phyloP scores from a whole-genome alignment of 2,888 invertebrate genomes.

The Seira musarum region DNA sequence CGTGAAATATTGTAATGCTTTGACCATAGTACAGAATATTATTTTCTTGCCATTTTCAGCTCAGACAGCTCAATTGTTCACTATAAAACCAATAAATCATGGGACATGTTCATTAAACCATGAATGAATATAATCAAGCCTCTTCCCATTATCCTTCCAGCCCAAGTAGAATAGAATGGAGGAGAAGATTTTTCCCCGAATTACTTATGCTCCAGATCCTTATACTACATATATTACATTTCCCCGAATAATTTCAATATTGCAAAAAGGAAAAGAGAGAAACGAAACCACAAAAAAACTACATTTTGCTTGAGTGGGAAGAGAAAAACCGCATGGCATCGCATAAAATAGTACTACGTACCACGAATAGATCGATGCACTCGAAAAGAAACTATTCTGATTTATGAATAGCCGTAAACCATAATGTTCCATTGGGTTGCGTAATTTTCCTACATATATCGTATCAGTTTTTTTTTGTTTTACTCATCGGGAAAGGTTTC shows the following conservation, averaged over 20 bases:
- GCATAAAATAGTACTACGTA: neutral
- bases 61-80: constrained; percentile 7
- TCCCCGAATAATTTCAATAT: constrained; percentile 15
- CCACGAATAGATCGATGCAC: constrained; percentile 3
- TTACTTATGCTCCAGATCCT: neutral
- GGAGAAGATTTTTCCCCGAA: neutral
- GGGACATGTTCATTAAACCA: constrained; percentile 15
- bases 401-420: constrained; percentile 14
- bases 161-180: neutral
- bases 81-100: constrained; percentile 15
- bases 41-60: constrained; percentile 1
- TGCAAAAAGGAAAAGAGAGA: neutral
- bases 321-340: constrained; percentile 1
- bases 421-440: constrained; percentile 1
- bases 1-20: constrained; percentile 13
- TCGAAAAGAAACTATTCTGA: neutral
- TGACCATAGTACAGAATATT: neutral
- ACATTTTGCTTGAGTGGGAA: neutral
- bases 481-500: too few relatives aligned
- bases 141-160: constrained; percentile 6
- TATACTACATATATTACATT: constrained; percentile 2
- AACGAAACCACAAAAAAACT: neutral
- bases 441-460: constrained; percentile 4
- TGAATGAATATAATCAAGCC: constrained; percentile 15
- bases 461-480: neutral